These are phyloP conservation scores for Drosophila prolongata DNA, from an alignment of 2,888 invertebrate species.

Conservation along the genomic window DNA sequence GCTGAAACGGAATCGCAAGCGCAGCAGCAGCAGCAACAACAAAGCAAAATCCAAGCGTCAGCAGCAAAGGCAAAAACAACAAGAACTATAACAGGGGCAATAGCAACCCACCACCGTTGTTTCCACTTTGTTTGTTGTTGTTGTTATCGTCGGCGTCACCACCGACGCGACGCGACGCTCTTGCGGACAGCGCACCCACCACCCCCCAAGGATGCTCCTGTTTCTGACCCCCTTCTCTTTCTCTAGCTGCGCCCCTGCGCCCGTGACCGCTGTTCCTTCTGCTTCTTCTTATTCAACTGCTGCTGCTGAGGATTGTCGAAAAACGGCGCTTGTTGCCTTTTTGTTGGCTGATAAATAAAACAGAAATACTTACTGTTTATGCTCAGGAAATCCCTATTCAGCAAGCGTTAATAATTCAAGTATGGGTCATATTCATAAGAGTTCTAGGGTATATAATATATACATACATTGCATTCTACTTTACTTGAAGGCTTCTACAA, in stretches of 20 bases:
- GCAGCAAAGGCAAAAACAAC: slow-evolving; percentile 30
- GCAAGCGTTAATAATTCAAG: background rate
- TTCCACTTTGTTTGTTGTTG: slow-evolving; percentile 33
- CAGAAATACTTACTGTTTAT: background rate
- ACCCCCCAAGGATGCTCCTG: slow-evolving; percentile 44
- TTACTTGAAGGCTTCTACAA: no score
- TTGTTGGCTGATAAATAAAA: background rate
- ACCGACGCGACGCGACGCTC: slow-evolving; percentile 67
- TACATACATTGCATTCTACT: no score
- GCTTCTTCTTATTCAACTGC: slow-evolving; percentile 15
- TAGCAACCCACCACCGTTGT: slow-evolving; percentile 55
- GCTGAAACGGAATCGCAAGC: slow-evolving; percentile 74
- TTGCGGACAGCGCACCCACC: slow-evolving; percentile 32
- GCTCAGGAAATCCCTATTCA: background rate
- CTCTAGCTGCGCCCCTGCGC: background rate
- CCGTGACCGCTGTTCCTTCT: slow-evolving; percentile 10
- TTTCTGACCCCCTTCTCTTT: background rate
- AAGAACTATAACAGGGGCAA: slow-evolving; percentile 22
- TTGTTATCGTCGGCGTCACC: slow-evolving; percentile 54
- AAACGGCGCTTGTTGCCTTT: slow-evolving; percentile 10
- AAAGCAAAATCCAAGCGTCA: slow-evolving; percentile 39
- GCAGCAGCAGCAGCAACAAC: slow-evolving; percentile 56
- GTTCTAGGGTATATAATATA: no score
- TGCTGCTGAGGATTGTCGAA: slow-evolving; percentile 21
- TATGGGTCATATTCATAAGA: background rate